phyloP scores from a whole-genome alignment of 2,888 invertebrate species.

The Eupithecia subumbrata region DNA sequence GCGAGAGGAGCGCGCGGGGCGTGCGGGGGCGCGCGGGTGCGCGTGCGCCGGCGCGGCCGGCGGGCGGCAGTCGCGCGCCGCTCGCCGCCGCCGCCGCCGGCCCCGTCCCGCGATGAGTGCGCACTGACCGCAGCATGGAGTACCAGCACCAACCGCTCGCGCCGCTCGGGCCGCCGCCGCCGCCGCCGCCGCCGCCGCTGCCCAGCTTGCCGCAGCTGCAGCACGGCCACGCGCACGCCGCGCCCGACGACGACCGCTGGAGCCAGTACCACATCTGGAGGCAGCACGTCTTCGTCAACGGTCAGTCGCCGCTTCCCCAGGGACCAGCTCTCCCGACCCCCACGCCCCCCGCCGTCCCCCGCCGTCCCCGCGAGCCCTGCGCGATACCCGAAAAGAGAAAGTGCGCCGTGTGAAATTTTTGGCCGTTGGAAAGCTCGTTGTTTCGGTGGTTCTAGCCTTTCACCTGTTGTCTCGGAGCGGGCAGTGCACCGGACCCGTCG shows the following conservation, averaged over 20 bases:
- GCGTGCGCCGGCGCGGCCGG: conserved; percentile 45
- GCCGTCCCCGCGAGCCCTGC: background rate
- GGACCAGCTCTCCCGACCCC: conserved; percentile 61
- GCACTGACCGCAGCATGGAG: conserved; percentile 74
- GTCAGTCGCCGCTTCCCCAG: conserved; percentile 77
- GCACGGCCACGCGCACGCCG: conserved; percentile 81
- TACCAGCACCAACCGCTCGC: conserved; percentile 79
- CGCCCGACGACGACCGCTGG: conserved; percentile 86
- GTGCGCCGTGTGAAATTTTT: conserved; percentile 69
- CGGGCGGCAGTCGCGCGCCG: conserved; percentile 59
- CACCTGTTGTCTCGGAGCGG: conserved; percentile 17
- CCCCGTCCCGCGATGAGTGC: conserved; percentile 69
- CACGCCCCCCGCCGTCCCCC: conserved; percentile 9
- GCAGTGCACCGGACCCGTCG: background rate
- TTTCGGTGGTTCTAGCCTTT: conserved; percentile 65
- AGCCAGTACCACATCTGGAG: conserved; percentile 91
- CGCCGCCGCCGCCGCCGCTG: conserved; percentile 86
- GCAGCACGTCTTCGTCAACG: conserved; percentile 91
- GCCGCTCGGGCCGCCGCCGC: conserved; percentile 86
- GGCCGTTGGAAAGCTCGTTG: conserved; percentile 70
- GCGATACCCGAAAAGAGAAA: conserved; percentile 56
- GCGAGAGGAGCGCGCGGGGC: conserved; percentile 21
- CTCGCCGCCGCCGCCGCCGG: conserved; percentile 58
- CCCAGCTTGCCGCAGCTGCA: conserved; percentile 86
- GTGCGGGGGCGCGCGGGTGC: conserved; percentile 43